These are phyloP conservation scores for Discoglossus pictus DNA, from an alignment of 2,797 vertebrate species.

Conservation along the genomic window DNA sequence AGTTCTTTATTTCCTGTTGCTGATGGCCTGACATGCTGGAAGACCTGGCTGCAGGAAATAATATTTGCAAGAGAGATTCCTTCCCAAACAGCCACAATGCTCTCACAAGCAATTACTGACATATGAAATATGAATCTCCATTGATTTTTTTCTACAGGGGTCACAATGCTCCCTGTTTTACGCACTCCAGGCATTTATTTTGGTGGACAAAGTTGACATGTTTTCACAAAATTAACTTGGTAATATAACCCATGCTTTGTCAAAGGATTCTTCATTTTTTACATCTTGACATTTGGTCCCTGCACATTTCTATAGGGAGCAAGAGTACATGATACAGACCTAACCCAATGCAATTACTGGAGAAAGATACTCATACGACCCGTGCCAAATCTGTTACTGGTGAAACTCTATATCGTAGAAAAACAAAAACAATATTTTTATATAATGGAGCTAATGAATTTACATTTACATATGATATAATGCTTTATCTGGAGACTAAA, in stretches of 20 bases:
- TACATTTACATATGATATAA: too few relatives aligned
- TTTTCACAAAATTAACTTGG: constrained; percentile 67
- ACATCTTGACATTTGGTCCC: constrained; percentile 67
- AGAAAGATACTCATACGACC: neutral
- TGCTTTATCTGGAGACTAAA: too few relatives aligned
- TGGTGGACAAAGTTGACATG: constrained; percentile 71
- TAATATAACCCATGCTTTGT: constrained; percentile 68
- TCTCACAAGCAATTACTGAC: constrained; percentile 82
- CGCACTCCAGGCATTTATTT: constrained; percentile 77
- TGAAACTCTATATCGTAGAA: too few relatives aligned
- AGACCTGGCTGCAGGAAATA: constrained; percentile 43
- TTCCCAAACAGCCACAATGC: constrained; percentile 65
- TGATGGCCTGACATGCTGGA: constrained; percentile 26
- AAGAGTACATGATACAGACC: constrained; percentile 63
- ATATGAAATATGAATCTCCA: constrained; percentile 87
- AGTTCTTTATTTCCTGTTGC: neutral
- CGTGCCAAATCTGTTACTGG: neutral
- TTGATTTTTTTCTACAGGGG: constrained; percentile 80
- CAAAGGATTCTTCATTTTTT: constrained; percentile 68
- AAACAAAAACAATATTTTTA: too few relatives aligned
- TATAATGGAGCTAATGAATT: too few relatives aligned
- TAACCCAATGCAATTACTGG: constrained; percentile 68
- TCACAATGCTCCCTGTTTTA: constrained; percentile 74
- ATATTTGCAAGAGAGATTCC: constrained; percentile 60
- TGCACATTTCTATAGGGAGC: constrained; percentile 64